phyloP scores from a whole-genome alignment of 2,113 vertebrate genomes.

The Tragelaphus strepsiceros region DNA sequence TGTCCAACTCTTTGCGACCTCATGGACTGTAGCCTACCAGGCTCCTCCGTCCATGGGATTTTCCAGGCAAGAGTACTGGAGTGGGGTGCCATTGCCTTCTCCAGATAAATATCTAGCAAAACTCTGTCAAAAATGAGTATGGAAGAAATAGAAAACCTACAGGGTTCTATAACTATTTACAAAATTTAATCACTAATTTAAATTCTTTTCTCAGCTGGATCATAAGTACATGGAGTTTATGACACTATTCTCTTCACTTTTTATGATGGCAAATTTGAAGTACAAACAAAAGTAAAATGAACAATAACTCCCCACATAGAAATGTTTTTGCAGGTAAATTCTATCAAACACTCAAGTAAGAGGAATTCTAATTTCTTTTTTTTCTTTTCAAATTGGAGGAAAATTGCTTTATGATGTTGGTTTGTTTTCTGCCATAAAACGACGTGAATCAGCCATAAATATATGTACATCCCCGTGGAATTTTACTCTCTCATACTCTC shows the following conservation, averaged over 20 bases:
- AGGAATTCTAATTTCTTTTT: background rate
- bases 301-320: background rate
- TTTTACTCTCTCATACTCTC: background rate
- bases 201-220: background rate
- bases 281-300: background rate
- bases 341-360: background rate
- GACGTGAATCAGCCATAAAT: fast-evolving
- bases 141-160: background rate
- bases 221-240: background rate
- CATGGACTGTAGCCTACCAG: no score
- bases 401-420: background rate
- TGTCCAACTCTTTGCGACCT: no score
- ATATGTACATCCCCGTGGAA: background rate
- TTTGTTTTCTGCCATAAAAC: background rate
- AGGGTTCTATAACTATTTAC: background rate
- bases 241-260: background rate
- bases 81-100: background rate
- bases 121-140: background rate
- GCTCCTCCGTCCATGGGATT: background rate
- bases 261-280: background rate
- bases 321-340: background rate
- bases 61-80: background rate
- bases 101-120: background rate
- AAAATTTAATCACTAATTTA: background rate
- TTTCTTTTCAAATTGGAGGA: background rate